Evolutionary conservation across 2,113 vertebrate species (phyloP).

Genomic region (Lutjanus erythropterus): DNA sequence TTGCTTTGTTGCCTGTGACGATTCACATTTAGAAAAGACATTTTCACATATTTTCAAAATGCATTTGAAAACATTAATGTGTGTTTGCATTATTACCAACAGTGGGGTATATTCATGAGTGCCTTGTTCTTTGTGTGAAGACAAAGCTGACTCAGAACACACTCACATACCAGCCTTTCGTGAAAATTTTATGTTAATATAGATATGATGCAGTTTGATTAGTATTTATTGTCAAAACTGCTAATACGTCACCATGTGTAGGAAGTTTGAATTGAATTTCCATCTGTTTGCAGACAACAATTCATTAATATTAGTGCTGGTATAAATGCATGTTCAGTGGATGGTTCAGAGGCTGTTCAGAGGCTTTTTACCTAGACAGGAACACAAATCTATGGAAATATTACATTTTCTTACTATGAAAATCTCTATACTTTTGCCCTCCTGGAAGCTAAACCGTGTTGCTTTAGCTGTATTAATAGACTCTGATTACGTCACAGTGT

Average conservation of each 20-base stretch:
- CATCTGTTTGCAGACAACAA: not conserved
- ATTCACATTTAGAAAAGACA: not conserved
- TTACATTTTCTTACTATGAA: not conserved
- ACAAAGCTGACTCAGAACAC: not conserved
- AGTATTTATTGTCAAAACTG: not conserved
- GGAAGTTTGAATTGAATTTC: not conserved
- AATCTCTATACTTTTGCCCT: not conserved
- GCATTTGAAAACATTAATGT: slow-evolving; percentile 6
- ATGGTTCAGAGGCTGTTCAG: not conserved
- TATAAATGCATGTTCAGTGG: not conserved
- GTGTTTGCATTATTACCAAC: slow-evolving; percentile 6
- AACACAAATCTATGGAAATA: not conserved
- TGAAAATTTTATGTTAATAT: not conserved
- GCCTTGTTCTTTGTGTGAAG: slow-evolving; percentile 31
- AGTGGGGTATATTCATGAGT: not conserved
- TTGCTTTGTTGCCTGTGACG: slow-evolving; percentile 10
- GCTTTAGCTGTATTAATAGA: not conserved
- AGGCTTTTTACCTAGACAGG: not conserved
- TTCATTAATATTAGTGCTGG: not conserved
- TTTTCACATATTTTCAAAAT: not conserved
- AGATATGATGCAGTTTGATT: not conserved
- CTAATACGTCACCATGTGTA: not conserved
- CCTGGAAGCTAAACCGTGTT: not conserved
- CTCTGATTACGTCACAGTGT: no score
- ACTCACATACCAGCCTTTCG: not conserved